A percentile compares a stretch with the other conserved stretches of the same genome.
Evolutionary conservation across 2,888 invertebrate species (phyloP).

Genomic region (Acheta domesticus): DNA sequence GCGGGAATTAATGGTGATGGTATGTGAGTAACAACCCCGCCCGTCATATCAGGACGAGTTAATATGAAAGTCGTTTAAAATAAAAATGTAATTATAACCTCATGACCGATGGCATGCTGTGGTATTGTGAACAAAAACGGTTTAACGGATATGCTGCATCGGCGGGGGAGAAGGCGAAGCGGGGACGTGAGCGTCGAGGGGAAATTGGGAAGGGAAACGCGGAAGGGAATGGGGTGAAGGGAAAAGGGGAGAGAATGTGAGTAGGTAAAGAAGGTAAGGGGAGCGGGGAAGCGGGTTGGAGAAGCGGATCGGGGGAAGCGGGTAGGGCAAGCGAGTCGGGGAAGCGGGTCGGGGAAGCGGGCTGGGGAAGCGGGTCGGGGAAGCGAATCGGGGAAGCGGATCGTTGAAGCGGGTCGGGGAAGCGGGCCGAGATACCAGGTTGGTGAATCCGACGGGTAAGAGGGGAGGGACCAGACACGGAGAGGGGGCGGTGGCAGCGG

Average conservation of each 20-base stretch:
- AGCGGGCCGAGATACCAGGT: neutral
- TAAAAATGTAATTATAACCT: conserved; percentile 18
- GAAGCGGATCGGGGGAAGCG: neutral
- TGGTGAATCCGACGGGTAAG: neutral
- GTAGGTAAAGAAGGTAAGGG: neutral
- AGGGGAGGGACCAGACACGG: neutral
- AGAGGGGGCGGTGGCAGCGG: neutral
- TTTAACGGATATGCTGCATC: too few species aligned
- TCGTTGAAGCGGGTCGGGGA: too few species aligned
- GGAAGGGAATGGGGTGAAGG: neutral
- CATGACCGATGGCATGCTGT: neutral
- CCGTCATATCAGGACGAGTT: neutral
- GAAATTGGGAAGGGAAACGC: neutral
- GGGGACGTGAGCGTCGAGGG: too few species aligned
- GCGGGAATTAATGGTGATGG: neutral
- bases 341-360: neutral
- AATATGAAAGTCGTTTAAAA: conserved; percentile 9
- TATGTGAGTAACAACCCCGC: conserved; percentile 4
- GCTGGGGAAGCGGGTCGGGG: neutral
- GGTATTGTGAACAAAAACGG: too few species aligned
- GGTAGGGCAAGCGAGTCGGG: too few species aligned
- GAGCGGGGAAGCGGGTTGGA: neutral
- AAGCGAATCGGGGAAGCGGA: neutral
- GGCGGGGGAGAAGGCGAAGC: too few species aligned
- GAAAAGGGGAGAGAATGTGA: neutral